These are phyloP conservation scores for Bombus huntii DNA, from an alignment of 1,140 invertebrate genomes.

Conservation along the genomic window DNA sequence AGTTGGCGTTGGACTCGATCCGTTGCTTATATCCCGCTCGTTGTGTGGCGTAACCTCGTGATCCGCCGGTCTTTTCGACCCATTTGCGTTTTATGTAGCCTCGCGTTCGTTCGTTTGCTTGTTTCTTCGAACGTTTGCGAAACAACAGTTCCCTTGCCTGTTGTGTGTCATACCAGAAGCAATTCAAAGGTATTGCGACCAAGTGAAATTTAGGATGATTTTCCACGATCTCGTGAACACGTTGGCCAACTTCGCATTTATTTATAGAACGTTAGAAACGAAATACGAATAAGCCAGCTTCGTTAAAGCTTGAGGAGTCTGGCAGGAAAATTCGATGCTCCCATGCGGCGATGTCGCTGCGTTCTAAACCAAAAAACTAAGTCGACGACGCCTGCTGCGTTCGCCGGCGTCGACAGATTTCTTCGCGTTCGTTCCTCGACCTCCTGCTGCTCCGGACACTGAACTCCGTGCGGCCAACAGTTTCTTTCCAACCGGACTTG, in stretches of 20 bases:
- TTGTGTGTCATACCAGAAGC: too few relatives aligned
- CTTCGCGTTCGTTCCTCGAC: slow-evolving; percentile 42
- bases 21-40: slow-evolving; percentile 6
- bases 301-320: too few relatives aligned
- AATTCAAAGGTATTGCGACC: too few relatives aligned
- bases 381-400: slow-evolving; percentile 30
- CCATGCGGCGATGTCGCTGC: slow-evolving; percentile 7
- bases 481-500: slow-evolving; percentile 46
- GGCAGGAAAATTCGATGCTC: slow-evolving; percentile 28
- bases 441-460: slow-evolving; percentile 58
- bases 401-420: slow-evolving; percentile 31
- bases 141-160: too few relatives aligned
- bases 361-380: slow-evolving; percentile 19
- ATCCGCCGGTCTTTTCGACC: neutral
- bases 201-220: too few relatives aligned
- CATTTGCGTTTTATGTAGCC: neutral
- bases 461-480: slow-evolving; percentile 33
- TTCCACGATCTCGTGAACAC: too few relatives aligned
- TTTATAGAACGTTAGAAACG: too few relatives aligned
- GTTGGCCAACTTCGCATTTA: too few relatives aligned
- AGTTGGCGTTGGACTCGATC: slow-evolving; percentile 1
- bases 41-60: neutral
- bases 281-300: neutral
- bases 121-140: too few relatives aligned
- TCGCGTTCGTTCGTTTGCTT: neutral